Conservation (phyloP, 2,797 vertebrate species). For the Babyrousa celebensis region DNA sequence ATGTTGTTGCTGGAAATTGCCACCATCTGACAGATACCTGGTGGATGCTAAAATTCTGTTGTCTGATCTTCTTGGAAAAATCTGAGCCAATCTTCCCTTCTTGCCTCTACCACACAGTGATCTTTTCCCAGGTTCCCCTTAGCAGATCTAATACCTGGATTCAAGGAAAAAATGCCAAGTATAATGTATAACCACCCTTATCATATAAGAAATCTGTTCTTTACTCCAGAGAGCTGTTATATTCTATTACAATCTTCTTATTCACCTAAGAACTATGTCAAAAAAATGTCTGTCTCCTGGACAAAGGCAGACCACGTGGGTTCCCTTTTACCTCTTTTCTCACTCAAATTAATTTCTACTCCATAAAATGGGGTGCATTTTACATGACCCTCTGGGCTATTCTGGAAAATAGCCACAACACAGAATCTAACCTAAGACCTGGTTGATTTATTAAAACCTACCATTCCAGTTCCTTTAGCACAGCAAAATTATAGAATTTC, state of each 20-base stretch:
- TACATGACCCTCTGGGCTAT: background rate
- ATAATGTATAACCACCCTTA: slow-evolving; percentile 10
- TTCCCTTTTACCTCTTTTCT: slow-evolving; percentile 60
- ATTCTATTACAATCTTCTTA: slow-evolving; percentile 41
- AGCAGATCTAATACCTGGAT: slow-evolving; percentile 38
- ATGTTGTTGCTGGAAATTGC: slow-evolving; percentile 67
- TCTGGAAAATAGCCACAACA: slow-evolving; percentile 1
- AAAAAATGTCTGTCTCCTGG: slow-evolving; percentile 68
- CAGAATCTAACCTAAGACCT: slow-evolving; percentile 21
- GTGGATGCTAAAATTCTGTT: slow-evolving; percentile 29
- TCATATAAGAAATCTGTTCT: slow-evolving; percentile 17
- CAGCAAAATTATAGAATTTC: background rate
- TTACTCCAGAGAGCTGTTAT: slow-evolving; percentile 36
- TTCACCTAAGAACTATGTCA: slow-evolving; percentile 20
- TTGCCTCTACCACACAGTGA: background rate
- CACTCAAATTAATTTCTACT: slow-evolving; percentile 57
- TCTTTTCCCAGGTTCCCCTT: background rate
- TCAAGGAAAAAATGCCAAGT: slow-evolving; percentile 30
- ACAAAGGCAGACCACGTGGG: slow-evolving; percentile 45
- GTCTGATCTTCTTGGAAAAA: slow-evolving; percentile 42
- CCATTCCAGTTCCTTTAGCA: background rate
- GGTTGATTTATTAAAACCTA: background rate
- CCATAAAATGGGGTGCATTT: slow-evolving; percentile 22
- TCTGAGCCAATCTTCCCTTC: slow-evolving; percentile 53
- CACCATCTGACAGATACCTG: slow-evolving; percentile 65